Conservation (phyloP, 2,797 vertebrate species). For the Coranthus polyacanthus region DNA sequence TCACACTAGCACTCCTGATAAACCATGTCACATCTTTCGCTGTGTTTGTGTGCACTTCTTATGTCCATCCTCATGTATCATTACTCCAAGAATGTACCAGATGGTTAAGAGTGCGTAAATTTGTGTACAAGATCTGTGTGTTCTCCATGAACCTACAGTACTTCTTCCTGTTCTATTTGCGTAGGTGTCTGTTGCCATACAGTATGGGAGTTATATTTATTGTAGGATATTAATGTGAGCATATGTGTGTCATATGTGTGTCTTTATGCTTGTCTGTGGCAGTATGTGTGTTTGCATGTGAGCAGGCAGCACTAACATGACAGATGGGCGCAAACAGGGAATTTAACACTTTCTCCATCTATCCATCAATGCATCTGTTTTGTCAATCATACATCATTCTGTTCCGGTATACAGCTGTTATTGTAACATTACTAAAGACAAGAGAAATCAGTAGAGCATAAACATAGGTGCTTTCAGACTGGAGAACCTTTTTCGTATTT, state of each 20-base stretch:
- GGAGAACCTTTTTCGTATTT: no score
- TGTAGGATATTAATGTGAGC: conserved; percentile 6
- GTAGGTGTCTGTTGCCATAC: conserved; percentile 13
- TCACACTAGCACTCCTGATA: conserved; percentile 9
- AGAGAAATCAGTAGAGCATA: conserved; percentile 18
- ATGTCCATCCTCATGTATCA: conserved; percentile 26
- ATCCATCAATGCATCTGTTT: conserved; percentile 18
- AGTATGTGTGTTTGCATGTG: conserved; percentile 37
- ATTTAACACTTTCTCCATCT: conserved; percentile 19
- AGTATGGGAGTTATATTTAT: conserved; percentile 8
- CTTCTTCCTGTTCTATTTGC: conserved; percentile 8
- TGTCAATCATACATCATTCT: no score
- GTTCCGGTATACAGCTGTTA: no score
- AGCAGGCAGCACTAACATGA: conserved; percentile 18
- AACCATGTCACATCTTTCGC: conserved; percentile 1
- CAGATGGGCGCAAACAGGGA: conserved; percentile 15
- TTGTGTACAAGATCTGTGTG: not conserved
- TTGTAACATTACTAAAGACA: conserved; percentile 15
- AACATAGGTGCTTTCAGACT: no score
- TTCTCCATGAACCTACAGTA: not conserved
- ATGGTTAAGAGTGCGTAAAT: conserved; percentile 22
- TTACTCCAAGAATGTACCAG: conserved; percentile 17
- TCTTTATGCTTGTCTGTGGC: conserved; percentile 13
- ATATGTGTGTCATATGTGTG: conserved; percentile 1
- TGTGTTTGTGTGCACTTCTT: not conserved